Evolutionary conservation across 2,888 invertebrate species (phyloP).

Genomic region (Drosophila trichaetosa): DNA sequence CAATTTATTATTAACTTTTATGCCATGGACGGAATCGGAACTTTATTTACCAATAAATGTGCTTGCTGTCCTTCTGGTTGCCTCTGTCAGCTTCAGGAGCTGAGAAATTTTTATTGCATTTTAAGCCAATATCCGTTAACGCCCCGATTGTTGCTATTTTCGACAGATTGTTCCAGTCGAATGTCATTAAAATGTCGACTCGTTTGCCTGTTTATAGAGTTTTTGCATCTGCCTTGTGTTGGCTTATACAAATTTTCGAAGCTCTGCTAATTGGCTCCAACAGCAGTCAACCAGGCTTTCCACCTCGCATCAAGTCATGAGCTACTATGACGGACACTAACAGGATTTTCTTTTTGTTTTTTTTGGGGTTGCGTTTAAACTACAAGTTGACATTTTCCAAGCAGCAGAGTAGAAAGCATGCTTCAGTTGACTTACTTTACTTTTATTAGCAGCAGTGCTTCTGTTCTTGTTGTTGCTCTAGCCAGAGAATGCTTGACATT

Average conservation of each 20-base stretch:
- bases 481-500: constrained; percentile 65
- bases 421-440: constrained; percentile 32
- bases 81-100: constrained; percentile 1
- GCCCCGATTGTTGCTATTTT: constrained; percentile 56
- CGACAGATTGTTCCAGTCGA: constrained; percentile 62
- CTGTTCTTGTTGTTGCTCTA: constrained; percentile 21
- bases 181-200: constrained; percentile 68
- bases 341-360: not conserved
- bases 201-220: constrained; percentile 20
- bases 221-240: constrained; percentile 43
- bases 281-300: constrained; percentile 1
- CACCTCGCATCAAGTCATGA: constrained; percentile 2
- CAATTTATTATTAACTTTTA: constrained; percentile 79
- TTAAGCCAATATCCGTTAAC: constrained; percentile 80
- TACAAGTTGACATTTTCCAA: constrained; percentile 41
- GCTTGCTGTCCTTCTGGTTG: constrained; percentile 1
- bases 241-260: constrained; percentile 44
- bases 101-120: constrained; percentile 65
- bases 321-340: not conserved
- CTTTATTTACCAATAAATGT: constrained; percentile 79
- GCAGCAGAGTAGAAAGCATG: constrained; percentile 39
- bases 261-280: constrained; percentile 62
- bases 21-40: constrained; percentile 50
- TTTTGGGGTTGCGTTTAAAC: constrained; percentile 23
- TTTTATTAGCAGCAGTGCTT: constrained; percentile 51